These are phyloP conservation scores for Lamellibrachia satsuma DNA, from an alignment of 2,888 invertebrate genomes.

Conservation along the genomic window DNA sequence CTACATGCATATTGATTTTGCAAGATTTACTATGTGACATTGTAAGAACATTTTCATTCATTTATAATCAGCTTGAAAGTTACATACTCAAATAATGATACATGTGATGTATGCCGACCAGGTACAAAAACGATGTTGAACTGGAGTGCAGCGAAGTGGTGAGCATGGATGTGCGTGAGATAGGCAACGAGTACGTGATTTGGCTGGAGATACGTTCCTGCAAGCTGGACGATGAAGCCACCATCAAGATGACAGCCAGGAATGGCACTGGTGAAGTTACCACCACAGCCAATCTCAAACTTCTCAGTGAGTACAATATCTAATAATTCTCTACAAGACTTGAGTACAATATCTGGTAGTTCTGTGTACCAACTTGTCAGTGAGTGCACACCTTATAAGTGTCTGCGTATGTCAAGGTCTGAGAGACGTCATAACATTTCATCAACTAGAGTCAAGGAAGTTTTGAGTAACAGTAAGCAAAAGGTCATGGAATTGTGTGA, in stretches of 20 bases:
- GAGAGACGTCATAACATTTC: not conserved
- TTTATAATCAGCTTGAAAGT: not conserved
- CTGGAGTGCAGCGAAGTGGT: not conserved
- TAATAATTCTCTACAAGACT: not conserved
- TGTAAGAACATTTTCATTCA: not conserved
- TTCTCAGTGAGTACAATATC: not conserved
- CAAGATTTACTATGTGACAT: not conserved
- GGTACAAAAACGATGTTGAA: not conserved
- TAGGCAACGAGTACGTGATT: slow-evolving; percentile 13
- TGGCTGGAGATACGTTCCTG: slow-evolving; percentile 75
- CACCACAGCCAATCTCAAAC: slow-evolving; percentile 64
- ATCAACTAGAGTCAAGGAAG: not conserved
- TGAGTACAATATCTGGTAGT: not conserved
- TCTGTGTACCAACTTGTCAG: not conserved
- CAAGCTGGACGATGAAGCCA: slow-evolving; percentile 79
- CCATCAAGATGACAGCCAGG: slow-evolving; percentile 75
- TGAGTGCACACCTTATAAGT: not conserved
- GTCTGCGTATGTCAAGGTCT: not conserved
- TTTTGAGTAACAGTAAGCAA: not conserved
- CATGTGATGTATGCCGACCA: not conserved
- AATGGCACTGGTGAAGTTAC: slow-evolving; percentile 77
- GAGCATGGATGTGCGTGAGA: not conserved
- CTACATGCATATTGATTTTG: not conserved
- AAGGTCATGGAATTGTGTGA: not conserved
- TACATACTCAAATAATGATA: not conserved